Evolutionary conservation across 64 coral and sea anemone genomes (phyloP).

Genomic region (Montipora cactus): DNA sequence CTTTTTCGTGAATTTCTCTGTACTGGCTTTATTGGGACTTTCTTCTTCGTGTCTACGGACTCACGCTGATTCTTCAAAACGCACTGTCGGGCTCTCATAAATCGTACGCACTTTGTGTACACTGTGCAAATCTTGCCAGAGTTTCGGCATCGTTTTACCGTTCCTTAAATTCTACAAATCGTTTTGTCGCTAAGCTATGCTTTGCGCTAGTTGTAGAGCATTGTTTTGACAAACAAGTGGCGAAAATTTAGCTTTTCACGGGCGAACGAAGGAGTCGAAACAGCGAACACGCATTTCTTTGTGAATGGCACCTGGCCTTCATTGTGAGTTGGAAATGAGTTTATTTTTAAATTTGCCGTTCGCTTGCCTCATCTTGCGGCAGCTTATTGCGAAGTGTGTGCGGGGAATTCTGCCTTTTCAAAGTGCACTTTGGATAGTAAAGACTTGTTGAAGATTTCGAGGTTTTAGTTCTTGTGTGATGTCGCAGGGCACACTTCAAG

Average conservation of each 20-base stretch:
- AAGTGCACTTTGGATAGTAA: neutral
- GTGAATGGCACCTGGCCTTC: constrained; percentile 72
- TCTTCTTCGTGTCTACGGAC: neutral
- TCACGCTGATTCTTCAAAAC: neutral
- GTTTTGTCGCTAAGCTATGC: neutral
- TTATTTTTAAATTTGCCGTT: constrained; percentile 31
- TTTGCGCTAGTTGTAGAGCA: neutral
- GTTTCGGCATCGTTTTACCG: constrained; percentile 30
- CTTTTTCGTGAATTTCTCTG: neutral
- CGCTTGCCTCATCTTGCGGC: neutral
- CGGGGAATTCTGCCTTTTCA: neutral
- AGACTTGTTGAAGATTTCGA: neutral
- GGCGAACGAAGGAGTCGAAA: constrained; percentile 34
- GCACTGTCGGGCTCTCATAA: neutral
- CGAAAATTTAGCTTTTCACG: constrained; percentile 5
- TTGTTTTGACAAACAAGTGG: neutral
- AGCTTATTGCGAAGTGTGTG: neutral
- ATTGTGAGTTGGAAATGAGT: constrained; percentile 58
- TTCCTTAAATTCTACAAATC: constrained; percentile 22
- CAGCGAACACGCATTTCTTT: constrained; percentile 72
- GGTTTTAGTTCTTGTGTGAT: neutral
- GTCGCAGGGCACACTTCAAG: constrained; percentile 1
- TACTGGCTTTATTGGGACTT: neutral
- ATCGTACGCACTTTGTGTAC: constrained; percentile 27
- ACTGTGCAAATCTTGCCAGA: neutral